Evolutionary conservation across 2,113 vertebrate species (phyloP).

Genomic region (Rutilus rutilus): DNA sequence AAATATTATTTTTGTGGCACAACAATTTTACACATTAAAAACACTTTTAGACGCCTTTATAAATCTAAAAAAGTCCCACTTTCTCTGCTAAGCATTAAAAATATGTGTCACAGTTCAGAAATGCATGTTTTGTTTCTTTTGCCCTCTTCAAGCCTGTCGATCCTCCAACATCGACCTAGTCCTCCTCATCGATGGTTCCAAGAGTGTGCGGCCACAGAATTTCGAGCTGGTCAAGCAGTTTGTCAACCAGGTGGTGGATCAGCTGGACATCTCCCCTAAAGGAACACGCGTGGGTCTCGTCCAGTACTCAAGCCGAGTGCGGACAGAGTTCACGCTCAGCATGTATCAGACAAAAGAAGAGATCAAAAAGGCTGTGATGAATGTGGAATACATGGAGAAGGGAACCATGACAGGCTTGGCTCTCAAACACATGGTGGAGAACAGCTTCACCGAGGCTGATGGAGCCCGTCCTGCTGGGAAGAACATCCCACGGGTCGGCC

Average conservation of each 20-base stretch:
- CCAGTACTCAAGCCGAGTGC: slow-evolving; percentile 94
- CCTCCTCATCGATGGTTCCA: slow-evolving; percentile 93
- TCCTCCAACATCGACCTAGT: slow-evolving; percentile 90
- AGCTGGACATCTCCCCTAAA: slow-evolving; percentile 87
- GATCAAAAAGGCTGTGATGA: slow-evolving; percentile 91
- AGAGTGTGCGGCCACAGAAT: slow-evolving; percentile 94
- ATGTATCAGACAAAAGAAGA: slow-evolving; percentile 84
- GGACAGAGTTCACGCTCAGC: slow-evolving; percentile 92
- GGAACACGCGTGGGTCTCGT: slow-evolving; percentile 92
- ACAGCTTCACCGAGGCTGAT: slow-evolving; percentile 91
- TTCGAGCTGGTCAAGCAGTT: slow-evolving; percentile 98
- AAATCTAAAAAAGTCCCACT: background rate
- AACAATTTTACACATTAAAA: background rate
- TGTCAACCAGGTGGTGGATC: slow-evolving; percentile 94
- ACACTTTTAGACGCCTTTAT: background rate
- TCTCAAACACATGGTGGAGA: slow-evolving; percentile 94
- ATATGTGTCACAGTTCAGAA: background rate
- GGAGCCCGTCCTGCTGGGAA: slow-evolving; percentile 77
- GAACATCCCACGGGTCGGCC: slow-evolving; percentile 85
- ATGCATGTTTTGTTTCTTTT: background rate
- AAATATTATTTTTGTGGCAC: background rate
- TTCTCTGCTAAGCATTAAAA: background rate
- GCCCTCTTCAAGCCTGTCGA: slow-evolving; percentile 80
- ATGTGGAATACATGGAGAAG: slow-evolving; percentile 97
- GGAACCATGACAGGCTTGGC: slow-evolving; percentile 97